Conservation (phyloP, 2,888 invertebrate species). For the Liopterus haemorrhoidalis region DNA sequence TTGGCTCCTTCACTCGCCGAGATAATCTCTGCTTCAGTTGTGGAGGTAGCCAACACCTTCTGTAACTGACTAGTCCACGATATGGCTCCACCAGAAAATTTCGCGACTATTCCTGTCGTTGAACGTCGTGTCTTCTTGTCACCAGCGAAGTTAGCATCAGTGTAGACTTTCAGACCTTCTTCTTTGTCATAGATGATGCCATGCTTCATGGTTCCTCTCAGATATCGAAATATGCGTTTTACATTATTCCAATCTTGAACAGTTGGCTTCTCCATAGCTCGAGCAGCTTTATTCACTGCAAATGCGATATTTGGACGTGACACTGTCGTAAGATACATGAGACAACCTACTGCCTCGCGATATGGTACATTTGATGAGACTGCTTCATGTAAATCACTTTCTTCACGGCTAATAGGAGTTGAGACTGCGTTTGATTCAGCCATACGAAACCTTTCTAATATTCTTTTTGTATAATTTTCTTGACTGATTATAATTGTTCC, state of each 20-base stretch:
- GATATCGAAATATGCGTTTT: constrained; percentile 14
- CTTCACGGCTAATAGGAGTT: constrained; percentile 27
- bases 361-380: constrained; percentile 9
- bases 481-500: constrained; percentile 26
- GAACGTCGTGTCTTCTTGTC: constrained; percentile 20
- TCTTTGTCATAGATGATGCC: constrained; percentile 8
- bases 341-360: no score
- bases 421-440: constrained; percentile 27
- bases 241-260: constrained; percentile 13
- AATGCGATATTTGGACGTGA: no score
- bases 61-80: constrained; percentile 18
- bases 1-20: constrained; percentile 18
- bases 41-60: constrained; percentile 13
- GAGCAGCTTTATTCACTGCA: no score
- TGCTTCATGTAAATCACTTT: no score
- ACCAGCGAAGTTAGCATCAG: constrained; percentile 24
- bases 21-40: constrained; percentile 17
- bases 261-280: constrained; percentile 3
- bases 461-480: constrained; percentile 16
- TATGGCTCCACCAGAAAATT: constrained; percentile 9
- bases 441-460: constrained; percentile 27
- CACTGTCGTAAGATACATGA: no score
- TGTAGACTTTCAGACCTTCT: constrained; percentile 19
- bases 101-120: constrained; percentile 13
- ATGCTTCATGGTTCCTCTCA: constrained; percentile 6